Evolutionary conservation across 35 echinoderm and acorn worm species (phyloP).

Genomic region (Ophioderma brevispina): DNA sequence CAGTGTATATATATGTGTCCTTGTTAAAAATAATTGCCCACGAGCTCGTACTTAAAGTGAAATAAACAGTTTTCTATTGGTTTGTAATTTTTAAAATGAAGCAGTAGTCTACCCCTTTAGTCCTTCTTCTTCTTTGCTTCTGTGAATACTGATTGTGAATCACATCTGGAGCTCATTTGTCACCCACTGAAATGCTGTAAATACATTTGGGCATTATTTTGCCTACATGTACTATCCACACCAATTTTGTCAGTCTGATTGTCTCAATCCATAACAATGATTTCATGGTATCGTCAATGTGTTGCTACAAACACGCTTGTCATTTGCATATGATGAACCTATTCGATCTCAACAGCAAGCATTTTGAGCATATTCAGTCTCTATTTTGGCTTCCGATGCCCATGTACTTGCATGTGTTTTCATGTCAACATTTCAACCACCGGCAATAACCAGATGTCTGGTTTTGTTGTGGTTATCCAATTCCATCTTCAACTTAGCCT

Average conservation of each 20-base stretch:
- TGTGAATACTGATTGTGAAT: not conserved
- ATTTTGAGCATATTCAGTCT: slow-evolving; percentile 26
- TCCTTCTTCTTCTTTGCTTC: too few species aligned
- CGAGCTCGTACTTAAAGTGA: too few species aligned
- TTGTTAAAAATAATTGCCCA: too few species aligned
- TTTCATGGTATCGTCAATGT: not conserved
- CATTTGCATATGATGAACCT: not conserved
- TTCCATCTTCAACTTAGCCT: not conserved
- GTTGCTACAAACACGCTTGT: not conserved
- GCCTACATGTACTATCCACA: not conserved
- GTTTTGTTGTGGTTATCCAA: not conserved
- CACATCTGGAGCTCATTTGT: not conserved
- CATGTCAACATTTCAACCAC: slow-evolving; percentile 10
- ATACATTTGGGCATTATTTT: not conserved
- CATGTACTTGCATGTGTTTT: slow-evolving; percentile 15
- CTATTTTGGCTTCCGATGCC: not conserved
- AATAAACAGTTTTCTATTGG: too few species aligned
- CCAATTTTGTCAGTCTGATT: not conserved
- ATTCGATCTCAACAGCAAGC: too few species aligned
- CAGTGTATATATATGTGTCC: too few species aligned
- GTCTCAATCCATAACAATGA: not conserved
- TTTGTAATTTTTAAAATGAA: too few species aligned
- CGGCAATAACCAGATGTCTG: not conserved
- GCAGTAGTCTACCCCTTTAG: not conserved
- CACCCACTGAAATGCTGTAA: not conserved